Conservation (phyloP, 2,888 invertebrate genomes). For the Gnatocerus cornutus region DNA sequence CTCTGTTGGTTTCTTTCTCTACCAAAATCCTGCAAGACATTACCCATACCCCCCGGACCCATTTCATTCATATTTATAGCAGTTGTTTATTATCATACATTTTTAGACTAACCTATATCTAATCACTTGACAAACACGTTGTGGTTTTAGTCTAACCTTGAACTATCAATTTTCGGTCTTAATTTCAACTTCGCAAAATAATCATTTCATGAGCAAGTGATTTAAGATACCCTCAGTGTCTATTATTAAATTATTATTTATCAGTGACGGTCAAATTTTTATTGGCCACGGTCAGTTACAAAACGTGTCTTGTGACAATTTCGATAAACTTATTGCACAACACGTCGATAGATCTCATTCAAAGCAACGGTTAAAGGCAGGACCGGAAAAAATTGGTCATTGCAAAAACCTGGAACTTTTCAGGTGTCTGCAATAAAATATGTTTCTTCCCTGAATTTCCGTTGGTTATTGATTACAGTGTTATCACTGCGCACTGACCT, state of each 20-base stretch:
- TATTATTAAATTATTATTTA: too few relatives aligned
- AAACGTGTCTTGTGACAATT: not conserved
- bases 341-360: not conserved
- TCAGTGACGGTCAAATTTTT: not conserved
- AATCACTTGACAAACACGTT: too few relatives aligned
- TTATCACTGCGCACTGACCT: not conserved
- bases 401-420: conserved; percentile 1
- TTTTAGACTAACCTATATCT: too few relatives aligned
- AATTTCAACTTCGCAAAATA: not conserved
- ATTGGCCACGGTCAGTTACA: conserved; percentile 7
- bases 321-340: not conserved
- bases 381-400: conserved; percentile 14
- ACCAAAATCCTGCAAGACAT: too few relatives aligned
- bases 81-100: too few relatives aligned
- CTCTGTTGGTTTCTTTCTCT: too few relatives aligned
- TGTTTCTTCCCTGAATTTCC: not conserved
- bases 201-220: not conserved
- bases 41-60: too few relatives aligned
- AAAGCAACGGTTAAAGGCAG: not conserved
- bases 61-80: too few relatives aligned
- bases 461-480: not conserved
- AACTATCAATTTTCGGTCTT: not conserved
- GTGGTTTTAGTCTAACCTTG: not conserved
- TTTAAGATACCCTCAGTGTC: not conserved
- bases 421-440: not conserved